Evolutionary conservation across 2,797 vertebrate species (phyloP), one percentile per base, ranked within the genome.

Genomic region (Morelia viridis): DNA sequence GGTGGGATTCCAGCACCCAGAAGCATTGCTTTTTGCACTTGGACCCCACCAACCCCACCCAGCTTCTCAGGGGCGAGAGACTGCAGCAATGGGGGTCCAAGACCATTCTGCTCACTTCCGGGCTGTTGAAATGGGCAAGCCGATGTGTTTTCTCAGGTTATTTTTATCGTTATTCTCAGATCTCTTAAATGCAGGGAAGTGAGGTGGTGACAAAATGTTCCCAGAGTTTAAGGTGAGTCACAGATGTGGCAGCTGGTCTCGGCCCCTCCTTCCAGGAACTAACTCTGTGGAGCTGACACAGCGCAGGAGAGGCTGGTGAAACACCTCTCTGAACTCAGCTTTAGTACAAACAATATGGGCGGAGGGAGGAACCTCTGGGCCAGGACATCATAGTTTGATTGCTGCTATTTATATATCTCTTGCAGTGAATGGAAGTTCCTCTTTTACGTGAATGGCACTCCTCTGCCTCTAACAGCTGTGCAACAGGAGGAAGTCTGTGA

Each of bases 171-270:
- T 80, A 65, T 13, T n/a, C 60, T 8, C 17, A 58, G 31, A 28
- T 58, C 26, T n/a, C 53, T 12, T 41, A 3, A 19, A 89, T 22
- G 31, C 12, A 31, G 83, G 80, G 71, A 60, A 46, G 9, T 53
- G 24, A 56, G 57, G 57, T 17, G 56, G n/a, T 56, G 65, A 31
- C 58, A 24, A 92, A 56, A 15, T 46, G 9, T 8, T 87, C 71
- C 62, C 13, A 53, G 58, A 46, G 13, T 35, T 80, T 87, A n/a
- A 6, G 12, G 46, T 90, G 92, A 90, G 89, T 92, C 92, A 92
- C 57, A 89, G 50, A 57, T 65, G 22, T 9, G 28, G 31, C 91
- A 87, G 50, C 65, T 80, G 83, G 8, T 26, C 57, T 53, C 76
- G 46, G 19, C 19, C 62, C 85, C 24, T 28, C 65, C 68, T 89